Conservation (phyloP, 2,888 invertebrate species). For the Callosobruchus maculatus region DNA sequence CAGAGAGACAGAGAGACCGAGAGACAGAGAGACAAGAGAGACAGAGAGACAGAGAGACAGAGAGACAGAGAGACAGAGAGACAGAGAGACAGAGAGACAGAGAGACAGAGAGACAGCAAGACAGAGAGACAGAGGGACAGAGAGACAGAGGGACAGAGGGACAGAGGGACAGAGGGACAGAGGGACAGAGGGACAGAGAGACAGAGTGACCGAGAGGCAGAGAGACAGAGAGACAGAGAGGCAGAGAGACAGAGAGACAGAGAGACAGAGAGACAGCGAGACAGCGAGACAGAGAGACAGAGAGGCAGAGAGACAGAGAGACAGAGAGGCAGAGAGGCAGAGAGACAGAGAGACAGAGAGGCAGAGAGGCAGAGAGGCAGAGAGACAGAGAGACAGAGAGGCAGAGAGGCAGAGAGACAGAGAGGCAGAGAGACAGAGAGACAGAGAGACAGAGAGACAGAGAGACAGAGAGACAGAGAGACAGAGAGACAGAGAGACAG, state of each 20-base stretch:
- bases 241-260: constrained; percentile 6
- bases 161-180: no score
- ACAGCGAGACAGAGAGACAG: constrained; percentile 8
- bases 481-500: background rate
- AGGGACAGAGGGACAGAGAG: no score
- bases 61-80: no score
- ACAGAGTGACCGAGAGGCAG: no score
- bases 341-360: constrained; percentile 8
- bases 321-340: constrained; percentile 7
- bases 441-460: constrained; percentile 7
- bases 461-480: background rate
- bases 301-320: constrained; percentile 7
- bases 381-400: constrained; percentile 8
- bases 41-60: no score
- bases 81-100: no score
- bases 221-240: constrained; percentile 7
- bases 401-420: constrained; percentile 7
- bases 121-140: no score
- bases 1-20: no score
- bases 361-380: constrained; percentile 7
- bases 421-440: constrained; percentile 7
- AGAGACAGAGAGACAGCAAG: no score
- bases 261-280: constrained; percentile 6
- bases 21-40: no score
- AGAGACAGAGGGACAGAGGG: no score